phyloP scores from a whole-genome alignment of 2,113 vertebrate species.

The Aleadryas rufinucha region DNA sequence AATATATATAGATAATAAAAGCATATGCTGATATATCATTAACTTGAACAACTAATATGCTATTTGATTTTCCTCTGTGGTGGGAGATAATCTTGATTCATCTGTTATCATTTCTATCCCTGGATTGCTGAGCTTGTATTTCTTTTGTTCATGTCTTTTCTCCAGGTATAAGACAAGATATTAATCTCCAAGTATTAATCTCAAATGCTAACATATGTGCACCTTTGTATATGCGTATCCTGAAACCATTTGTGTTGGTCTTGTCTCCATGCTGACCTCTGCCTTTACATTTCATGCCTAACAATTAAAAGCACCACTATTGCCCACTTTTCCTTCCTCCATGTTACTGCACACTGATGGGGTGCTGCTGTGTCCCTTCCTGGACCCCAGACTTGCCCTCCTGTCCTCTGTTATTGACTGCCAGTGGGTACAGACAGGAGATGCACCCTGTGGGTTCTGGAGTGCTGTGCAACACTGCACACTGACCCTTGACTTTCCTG shows the following conservation, averaged over 20 bases:
- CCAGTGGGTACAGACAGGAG: neutral
- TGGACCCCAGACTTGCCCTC: neutral
- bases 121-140: neutral
- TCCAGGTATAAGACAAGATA: neutral
- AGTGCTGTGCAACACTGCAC: neutral
- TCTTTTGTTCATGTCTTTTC: neutral
- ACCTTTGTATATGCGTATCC: neutral
- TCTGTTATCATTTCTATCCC: neutral
- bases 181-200: neutral
- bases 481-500: neutral
- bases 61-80: neutral
- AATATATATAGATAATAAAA: conserved; percentile 12
- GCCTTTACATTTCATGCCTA: neutral
- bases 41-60: neutral
- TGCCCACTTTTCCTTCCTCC: neutral
- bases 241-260: neutral
- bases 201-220: neutral
- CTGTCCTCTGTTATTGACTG: neutral
- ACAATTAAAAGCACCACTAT: neutral
- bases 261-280: neutral
- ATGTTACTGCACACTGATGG: fast-evolving
- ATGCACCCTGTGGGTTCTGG: neutral
- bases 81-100: neutral
- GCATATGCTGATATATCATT: neutral
- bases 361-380: neutral